Evolutionary conservation across 2,113 vertebrate genomes (phyloP).

Genomic region (Carlito syrichta): DNA sequence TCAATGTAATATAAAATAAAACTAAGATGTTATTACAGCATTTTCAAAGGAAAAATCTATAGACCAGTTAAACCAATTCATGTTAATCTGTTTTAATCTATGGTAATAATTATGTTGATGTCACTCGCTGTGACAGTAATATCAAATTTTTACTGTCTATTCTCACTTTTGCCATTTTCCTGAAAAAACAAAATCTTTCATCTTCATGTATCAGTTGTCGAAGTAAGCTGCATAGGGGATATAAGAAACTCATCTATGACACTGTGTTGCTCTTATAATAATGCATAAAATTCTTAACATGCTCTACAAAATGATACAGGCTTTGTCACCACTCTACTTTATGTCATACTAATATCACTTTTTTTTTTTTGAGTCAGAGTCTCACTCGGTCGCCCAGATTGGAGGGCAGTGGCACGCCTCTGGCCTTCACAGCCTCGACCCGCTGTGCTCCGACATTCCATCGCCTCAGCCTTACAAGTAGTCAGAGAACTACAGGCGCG

Average conservation of each 20-base stretch:
- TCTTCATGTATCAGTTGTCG: neutral
- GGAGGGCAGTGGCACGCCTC: too few species aligned
- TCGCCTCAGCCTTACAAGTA: too few species aligned
- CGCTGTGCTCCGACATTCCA: too few species aligned
- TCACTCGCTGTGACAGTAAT: too few species aligned
- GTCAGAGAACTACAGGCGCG: too few species aligned
- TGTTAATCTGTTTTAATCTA: neutral
- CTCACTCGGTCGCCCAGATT: too few species aligned
- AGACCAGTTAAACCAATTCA: neutral
- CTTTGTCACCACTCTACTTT: neutral
- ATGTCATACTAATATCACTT: too few species aligned
- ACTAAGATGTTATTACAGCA: neutral
- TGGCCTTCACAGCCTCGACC: too few species aligned
- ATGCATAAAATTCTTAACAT: neutral
- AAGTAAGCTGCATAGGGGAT: neutral
- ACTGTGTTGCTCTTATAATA: neutral
- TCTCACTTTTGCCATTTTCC: neutral
- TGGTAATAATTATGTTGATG: neutral
- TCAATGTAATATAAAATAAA: neutral
- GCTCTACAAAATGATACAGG: neutral
- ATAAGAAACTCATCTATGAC: neutral
- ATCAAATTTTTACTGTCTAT: too few species aligned
- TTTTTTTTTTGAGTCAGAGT: too few species aligned
- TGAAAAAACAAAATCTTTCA: neutral
- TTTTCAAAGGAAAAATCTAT: neutral